These are phyloP conservation scores for Pterocles gutturalis DNA, from an alignment of 2,113 vertebrate species.

Conservation along the genomic window DNA sequence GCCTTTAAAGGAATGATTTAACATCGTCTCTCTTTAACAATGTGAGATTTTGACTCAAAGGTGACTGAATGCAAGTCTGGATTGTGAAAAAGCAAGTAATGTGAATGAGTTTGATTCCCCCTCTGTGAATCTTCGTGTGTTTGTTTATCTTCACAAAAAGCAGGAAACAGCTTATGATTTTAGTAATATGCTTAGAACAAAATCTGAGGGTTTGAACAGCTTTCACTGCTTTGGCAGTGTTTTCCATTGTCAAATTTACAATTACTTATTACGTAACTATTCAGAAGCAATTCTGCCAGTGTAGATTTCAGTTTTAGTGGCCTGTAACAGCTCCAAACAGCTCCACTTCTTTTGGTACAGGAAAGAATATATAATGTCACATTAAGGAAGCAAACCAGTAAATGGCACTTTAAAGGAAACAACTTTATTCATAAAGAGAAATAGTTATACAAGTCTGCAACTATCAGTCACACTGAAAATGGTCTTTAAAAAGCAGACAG, in stretches of 20 bases:
- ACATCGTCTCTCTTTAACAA: background rate
- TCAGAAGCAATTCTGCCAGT: background rate
- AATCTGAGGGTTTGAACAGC: background rate
- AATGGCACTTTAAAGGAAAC: background rate
- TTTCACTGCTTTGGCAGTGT: background rate
- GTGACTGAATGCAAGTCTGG: background rate
- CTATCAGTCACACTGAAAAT: background rate
- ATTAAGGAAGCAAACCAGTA: background rate
- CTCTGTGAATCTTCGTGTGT: background rate
- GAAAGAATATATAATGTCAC: background rate
- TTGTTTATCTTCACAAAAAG: background rate
- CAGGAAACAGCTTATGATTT: background rate
- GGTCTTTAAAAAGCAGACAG: background rate
- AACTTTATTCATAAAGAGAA: background rate
- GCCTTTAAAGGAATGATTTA: background rate
- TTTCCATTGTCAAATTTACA: background rate
- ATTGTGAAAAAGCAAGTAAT: background rate
- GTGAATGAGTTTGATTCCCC: background rate
- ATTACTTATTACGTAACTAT: background rate
- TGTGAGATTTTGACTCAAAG: background rate
- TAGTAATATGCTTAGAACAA: background rate
- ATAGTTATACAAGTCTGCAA: background rate
- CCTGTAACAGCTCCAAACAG: background rate
- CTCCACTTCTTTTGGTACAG: background rate
- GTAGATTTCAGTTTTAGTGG: background rate